Base-by-base conservation (phyloP, 2,113 vertebrate species). In the Passer montanus region DNA sequence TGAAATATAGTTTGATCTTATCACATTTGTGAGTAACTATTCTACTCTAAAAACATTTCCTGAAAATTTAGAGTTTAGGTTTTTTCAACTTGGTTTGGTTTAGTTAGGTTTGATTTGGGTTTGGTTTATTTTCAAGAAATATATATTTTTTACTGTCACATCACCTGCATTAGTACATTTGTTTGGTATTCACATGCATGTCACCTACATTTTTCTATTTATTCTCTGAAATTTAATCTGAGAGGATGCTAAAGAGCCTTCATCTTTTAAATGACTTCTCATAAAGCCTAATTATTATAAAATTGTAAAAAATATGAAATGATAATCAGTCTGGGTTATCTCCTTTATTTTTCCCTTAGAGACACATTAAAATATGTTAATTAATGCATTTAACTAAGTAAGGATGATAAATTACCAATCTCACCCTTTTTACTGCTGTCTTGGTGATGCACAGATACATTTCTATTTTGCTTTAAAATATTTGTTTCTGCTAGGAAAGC, bases 361-460 rank as follows among this genome's bases (percentile, higher is more conserved):
- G 73, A 58, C 17, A 31, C 41, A 67, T 62, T 84, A 87, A 94
- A 94, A 85, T 12, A 69, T 90, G 39, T 56, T 86, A 94, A 95
- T 81, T 92, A 91, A 88, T 67, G 69, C 64, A 95, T 96, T 81
- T 94, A 95, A 91, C 41, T 78, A 87, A 92, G 35, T 39, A 74
- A 76, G 44, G 19, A 27, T 75, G 74, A 97, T 75, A 93, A 97
- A 81, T 72, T 1, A 53, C 64, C 85, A 74, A 80, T 62, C 30
- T 87, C 53, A 39, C 11, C 9, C 84, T 55, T 85, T 77, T 87
- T 79, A 86, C 74, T 93, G 28, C 26, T 81, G 68, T 72, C 50
- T 53, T 76, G 76, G 60, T 87, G 66, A 73, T 47, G 68, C 23
- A 90, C 19, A 92, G 19, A 83, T 49, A 72, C 39, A 19, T 77